phyloP scores from a whole-genome alignment of 2,113 vertebrate genomes.

The Syngnathus scovelli region DNA sequence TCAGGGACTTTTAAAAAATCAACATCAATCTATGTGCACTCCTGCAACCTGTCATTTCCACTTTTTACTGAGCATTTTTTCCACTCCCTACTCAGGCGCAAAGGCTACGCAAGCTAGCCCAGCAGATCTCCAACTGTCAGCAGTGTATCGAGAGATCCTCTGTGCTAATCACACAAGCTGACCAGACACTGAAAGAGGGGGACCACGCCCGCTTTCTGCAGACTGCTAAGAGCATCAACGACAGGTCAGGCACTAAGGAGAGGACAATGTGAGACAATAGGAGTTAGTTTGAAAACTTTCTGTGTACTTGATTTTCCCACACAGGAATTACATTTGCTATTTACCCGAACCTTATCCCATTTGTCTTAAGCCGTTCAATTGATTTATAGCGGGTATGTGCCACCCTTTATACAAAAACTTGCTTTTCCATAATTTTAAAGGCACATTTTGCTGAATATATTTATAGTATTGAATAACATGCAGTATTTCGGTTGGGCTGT shows the following conservation, averaged over 20 bases:
- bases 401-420: constrained; percentile 2
- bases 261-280: background rate
- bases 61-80: background rate
- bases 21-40: background rate
- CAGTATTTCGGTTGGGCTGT: background rate
- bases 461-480: background rate
- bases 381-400: constrained; percentile 24
- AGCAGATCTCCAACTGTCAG: constrained; percentile 95
- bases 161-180: constrained; percentile 90
- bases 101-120: constrained; percentile 88
- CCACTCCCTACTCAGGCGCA: constrained; percentile 72
- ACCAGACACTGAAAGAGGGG: constrained; percentile 91
- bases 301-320: background rate
- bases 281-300: constrained; percentile 15
- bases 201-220: constrained; percentile 96
- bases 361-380: constrained; percentile 24
- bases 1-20: background rate
- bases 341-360: constrained; percentile 20
- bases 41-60: background rate
- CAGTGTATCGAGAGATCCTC: constrained; percentile 95
- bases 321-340: constrained; percentile 16
- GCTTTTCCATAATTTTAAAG: background rate
- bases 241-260: constrained; percentile 79
- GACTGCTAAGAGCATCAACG: constrained; percentile 91
- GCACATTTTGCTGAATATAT: background rate